These are phyloP conservation scores for Cettia cetti DNA, from an alignment of 2,113 vertebrate genomes.

Conservation along the genomic window DNA sequence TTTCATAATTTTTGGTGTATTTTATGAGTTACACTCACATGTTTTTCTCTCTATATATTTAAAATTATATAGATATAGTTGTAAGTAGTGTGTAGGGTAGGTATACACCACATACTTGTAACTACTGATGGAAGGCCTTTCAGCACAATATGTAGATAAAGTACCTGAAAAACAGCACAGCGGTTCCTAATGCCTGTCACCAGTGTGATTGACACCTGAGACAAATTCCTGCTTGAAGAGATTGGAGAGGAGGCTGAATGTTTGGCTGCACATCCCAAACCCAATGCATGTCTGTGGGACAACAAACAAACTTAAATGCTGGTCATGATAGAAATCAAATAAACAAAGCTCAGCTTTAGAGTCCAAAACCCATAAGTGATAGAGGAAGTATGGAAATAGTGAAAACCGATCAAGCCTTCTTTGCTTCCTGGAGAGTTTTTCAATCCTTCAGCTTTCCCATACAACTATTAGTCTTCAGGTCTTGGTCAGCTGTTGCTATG, in stretches of 20 bases:
- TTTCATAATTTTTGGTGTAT: neutral
- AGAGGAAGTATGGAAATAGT: neutral
- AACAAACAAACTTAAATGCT: neutral
- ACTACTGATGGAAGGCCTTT: neutral
- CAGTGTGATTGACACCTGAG: neutral
- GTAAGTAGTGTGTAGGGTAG: neutral
- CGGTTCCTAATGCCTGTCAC: neutral
- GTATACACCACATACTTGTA: neutral
- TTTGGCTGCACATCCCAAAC: neutral
- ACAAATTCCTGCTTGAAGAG: neutral
- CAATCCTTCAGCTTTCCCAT: neutral
- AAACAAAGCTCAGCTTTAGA: neutral
- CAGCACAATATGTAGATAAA: neutral
- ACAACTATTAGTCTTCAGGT: neutral
- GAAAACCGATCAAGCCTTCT: neutral
- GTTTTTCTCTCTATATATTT: neutral
- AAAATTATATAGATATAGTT: neutral
- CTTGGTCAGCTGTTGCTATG: neutral
- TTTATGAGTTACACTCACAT: neutral
- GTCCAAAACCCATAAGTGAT: neutral
- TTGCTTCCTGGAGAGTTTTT: neutral
- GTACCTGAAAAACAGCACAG: neutral
- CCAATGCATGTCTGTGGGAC: neutral
- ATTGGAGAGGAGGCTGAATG: neutral
- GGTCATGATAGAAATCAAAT: neutral